Evolutionary conservation across 1,140 invertebrate species (phyloP), one percentile per base, ranked within the genome.

Genomic region (Drosophila lacertosa): DNA sequence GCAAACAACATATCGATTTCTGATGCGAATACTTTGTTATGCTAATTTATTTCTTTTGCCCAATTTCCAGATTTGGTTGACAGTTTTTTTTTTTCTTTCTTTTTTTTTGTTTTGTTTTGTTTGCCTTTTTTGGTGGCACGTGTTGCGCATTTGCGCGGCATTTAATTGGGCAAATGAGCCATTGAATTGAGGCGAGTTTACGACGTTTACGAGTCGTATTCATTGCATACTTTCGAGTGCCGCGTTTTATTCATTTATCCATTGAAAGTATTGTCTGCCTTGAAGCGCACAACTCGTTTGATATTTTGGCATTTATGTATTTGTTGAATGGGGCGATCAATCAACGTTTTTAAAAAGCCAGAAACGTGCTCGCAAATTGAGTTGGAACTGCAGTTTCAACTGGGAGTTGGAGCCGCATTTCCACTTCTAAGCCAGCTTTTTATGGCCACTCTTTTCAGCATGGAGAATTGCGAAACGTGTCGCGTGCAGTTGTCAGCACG

Each of bases 281-380:
- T 13, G 2, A 18, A 33, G 63, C 33, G 39, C 24, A n/a, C n/a
- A n/a, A n/a, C n/a, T n/a, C n/a, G n/a, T n/a, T 18, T 57, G 42
- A 63, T 79, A 79, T 84, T 83, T 76, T 84, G 80, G 68, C 79
- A 79, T 83, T 83, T 79, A 79, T 79, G 66, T 60, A n/a, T n/a
- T n/a, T n/a, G n/a, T n/a, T n/a, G n/a, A n/a, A n/a, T n/a, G 42
- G 54, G 44, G 35, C 66, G 44, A 83, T 83, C 71, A 67, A 84
- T 84, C 79, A 82, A 20, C 20, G 16, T 35, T 44, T n/a, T 29
- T 7, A 24, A 67, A 57, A 74, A 65, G 40, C 65, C 48, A 74
- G 58, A 64, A 84, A 84, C 80, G 79, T 83, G 79, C 63, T 84
- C 44, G 60, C 80, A 40, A 60, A 60, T 48, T 39, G 10, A 24